Evolutionary conservation across 2,797 vertebrate species (phyloP).

Genomic region (Microcaecilia unicolor): DNA sequence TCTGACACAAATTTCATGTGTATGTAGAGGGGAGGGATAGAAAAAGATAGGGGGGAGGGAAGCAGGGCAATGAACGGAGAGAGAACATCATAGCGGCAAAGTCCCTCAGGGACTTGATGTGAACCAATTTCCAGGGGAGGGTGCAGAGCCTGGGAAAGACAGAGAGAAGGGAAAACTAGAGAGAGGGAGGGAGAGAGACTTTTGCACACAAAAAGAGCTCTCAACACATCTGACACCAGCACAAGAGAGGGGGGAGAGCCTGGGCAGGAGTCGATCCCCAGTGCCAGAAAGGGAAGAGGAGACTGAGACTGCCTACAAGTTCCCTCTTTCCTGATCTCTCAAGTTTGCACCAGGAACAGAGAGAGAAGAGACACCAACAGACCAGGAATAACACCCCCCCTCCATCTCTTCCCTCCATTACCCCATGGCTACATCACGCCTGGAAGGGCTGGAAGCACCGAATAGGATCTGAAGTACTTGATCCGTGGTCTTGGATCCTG

Average conservation of each 20-base stretch:
- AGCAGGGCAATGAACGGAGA: neutral
- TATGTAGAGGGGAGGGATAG: too few relatives aligned
- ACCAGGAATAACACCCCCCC: neutral
- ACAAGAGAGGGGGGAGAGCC: too few relatives aligned
- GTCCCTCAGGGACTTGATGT: too few relatives aligned
- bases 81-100: too few relatives aligned
- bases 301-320: too few relatives aligned
- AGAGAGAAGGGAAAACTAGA: neutral
- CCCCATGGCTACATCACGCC: too few relatives aligned
- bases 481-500: too few relatives aligned
- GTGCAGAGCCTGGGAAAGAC: neutral
- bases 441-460: too few relatives aligned
- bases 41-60: neutral
- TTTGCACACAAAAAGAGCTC: conserved; percentile 2
- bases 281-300: neutral
- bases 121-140: neutral
- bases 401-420: neutral
- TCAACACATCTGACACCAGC: too few relatives aligned
- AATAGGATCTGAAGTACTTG: too few relatives aligned
- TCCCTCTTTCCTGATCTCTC: neutral
- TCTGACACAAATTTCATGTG: too few relatives aligned
- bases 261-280: neutral
- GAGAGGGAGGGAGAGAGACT: neutral
- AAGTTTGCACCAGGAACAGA: conserved; percentile 8
- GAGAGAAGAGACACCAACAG: neutral